Conservation (phyloP, 2,797 vertebrate genomes). For the Uromys caudimaculatus region DNA sequence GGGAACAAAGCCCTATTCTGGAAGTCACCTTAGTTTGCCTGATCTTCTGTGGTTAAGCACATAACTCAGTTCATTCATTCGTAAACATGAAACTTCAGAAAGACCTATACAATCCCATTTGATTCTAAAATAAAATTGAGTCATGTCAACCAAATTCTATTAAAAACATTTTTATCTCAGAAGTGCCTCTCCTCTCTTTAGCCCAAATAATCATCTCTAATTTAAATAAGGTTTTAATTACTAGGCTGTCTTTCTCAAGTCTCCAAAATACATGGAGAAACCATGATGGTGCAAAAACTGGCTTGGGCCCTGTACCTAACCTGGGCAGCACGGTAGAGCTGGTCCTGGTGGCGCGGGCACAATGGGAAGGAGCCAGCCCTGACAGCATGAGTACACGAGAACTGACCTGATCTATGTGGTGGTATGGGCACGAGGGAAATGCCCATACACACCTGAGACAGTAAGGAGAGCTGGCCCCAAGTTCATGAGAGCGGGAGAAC, state of each 20-base stretch:
- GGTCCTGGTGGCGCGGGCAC: neutral
- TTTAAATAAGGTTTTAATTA: slow-evolving; percentile 20
- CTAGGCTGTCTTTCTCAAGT: neutral
- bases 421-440: neutral
- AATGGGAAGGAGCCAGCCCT: neutral
- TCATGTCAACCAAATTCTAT: slow-evolving; percentile 8
- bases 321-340: neutral
- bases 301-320: neutral
- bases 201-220: slow-evolving; percentile 13
- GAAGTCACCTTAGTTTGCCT: neutral
- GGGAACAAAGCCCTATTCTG: neutral
- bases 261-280: slow-evolving; percentile 4
- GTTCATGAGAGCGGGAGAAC: neutral
- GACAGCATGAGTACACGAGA: neutral
- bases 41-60: neutral
- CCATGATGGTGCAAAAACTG: neutral
- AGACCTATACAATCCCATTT: slow-evolving; percentile 13
- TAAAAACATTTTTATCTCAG: slow-evolving; percentile 26
- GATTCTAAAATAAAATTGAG: neutral
- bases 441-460: neutral
- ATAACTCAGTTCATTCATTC: neutral
- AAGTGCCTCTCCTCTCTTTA: neutral
- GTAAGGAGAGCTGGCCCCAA: neutral
- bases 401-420: neutral
- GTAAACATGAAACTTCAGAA: neutral